phyloP scores from a whole-genome alignment of 2,113 vertebrate genomes.

The Periophthalmus modestus region DNA sequence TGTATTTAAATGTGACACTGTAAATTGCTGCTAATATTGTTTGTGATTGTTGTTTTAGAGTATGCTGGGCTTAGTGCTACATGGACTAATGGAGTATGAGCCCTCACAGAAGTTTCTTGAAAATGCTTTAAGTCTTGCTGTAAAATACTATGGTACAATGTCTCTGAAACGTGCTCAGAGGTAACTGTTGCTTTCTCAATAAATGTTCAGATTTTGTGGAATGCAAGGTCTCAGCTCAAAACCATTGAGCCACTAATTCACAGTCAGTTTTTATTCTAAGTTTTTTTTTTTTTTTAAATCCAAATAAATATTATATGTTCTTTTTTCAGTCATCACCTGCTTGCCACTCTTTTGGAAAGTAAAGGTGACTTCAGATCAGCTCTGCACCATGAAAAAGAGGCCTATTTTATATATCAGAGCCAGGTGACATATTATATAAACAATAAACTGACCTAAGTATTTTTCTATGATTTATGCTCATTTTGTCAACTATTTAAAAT shows the following conservation, averaged over 20 bases:
- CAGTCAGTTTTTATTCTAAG: not conserved
- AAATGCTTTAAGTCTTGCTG: slow-evolving; percentile 83
- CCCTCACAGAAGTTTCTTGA: slow-evolving; percentile 90
- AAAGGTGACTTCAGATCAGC: slow-evolving; percentile 92
- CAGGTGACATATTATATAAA: slow-evolving; percentile 75
- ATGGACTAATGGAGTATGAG: slow-evolving; percentile 89
- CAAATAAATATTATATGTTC: not conserved
- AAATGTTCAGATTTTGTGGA: not conserved
- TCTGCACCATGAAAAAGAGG: slow-evolving; percentile 90
- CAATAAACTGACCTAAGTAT: not conserved
- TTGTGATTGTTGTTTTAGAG: slow-evolving; percentile 72
- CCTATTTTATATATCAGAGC: slow-evolving; percentile 87
- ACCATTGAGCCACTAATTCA: not conserved
- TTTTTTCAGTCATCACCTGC: slow-evolving; percentile 84
- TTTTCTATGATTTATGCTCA: not conserved
- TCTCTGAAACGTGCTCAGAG: slow-evolving; percentile 89
- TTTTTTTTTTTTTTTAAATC: not conserved
- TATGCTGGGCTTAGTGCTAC: slow-evolving; percentile 90
- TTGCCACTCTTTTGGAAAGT: slow-evolving; percentile 89
- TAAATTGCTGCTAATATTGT: not conserved
- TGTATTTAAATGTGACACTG: not conserved
- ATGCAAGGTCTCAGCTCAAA: not conserved
- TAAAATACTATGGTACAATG: slow-evolving; percentile 85
- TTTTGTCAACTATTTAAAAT: not conserved
- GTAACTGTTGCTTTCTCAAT: slow-evolving; percentile 55